A percentile compares a stretch with the other conserved stretches of the same genome.
phyloP scores from a whole-genome alignment of 2,888 invertebrate genomes.

The Bombyx huttoni region DNA sequence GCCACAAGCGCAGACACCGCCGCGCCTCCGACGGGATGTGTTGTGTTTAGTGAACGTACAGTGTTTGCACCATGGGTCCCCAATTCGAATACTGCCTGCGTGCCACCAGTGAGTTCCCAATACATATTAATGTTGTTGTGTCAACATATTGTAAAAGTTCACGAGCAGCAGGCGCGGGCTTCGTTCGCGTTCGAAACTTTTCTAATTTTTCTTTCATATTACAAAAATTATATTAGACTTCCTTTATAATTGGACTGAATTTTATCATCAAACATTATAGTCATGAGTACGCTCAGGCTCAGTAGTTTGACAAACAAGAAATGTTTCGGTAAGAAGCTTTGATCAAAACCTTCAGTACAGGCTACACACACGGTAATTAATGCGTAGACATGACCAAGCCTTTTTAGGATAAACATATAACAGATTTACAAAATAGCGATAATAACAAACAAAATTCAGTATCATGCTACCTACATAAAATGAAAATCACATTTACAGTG shows the following conservation, averaged over 20 bases:
- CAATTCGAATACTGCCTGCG: slow-evolving; percentile 65
- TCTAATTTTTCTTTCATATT: slow-evolving; percentile 15
- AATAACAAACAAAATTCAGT: too few relatives aligned
- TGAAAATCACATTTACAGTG: too few relatives aligned
- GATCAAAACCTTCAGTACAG: not conserved
- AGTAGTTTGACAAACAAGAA: not conserved
- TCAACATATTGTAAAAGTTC: slow-evolving; percentile 13
- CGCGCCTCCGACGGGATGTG: slow-evolving; percentile 60
- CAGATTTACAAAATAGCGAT: too few relatives aligned
- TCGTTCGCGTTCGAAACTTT: slow-evolving; percentile 17
- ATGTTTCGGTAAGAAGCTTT: not conserved
- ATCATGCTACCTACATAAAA: too few relatives aligned
- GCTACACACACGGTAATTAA: not conserved
- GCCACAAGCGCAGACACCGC: slow-evolving; percentile 40
- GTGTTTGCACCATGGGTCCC: slow-evolving; percentile 51
- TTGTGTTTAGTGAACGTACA: slow-evolving; percentile 41
- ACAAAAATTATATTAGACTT: not conserved
- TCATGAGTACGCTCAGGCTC: too few relatives aligned
- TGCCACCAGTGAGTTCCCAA: slow-evolving; percentile 53
- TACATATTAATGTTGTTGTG: slow-evolving; percentile 12
- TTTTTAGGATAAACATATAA: too few relatives aligned
- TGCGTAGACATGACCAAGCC: too few relatives aligned
- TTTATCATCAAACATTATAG: too few relatives aligned
- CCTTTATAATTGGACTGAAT: not conserved
- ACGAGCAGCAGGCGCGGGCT: slow-evolving; percentile 4